Evolutionary conservation across 2,113 vertebrate genomes (phyloP).

Genomic region (Scomber colias): DNA sequence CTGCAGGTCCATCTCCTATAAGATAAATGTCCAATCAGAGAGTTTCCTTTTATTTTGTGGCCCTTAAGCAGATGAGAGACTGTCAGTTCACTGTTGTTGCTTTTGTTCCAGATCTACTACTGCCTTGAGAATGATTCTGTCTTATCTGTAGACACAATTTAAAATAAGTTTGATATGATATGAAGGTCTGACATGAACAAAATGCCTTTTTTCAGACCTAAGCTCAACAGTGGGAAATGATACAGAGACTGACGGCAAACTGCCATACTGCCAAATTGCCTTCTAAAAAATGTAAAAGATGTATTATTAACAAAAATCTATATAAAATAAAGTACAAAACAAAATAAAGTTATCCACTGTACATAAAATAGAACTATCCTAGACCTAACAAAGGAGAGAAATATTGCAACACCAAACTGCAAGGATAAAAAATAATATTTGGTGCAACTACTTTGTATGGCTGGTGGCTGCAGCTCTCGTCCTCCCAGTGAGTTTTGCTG

Average conservation of each 20-base stretch:
- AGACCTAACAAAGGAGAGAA: background rate
- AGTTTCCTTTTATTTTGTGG: slow-evolving; percentile 30
- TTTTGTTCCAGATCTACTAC: slow-evolving; percentile 1
- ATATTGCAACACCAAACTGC: slow-evolving; percentile 18
- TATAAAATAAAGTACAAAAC: background rate
- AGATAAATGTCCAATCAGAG: slow-evolving; percentile 37
- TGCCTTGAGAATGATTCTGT: slow-evolving; percentile 21
- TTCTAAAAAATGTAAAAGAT: background rate
- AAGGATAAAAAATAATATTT: slow-evolving; percentile 11
- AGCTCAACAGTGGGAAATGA: background rate
- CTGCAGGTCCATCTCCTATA: slow-evolving; percentile 9
- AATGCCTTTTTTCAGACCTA: slow-evolving; percentile 1
- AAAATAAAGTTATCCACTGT: background rate
- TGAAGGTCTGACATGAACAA: slow-evolving; percentile 13
- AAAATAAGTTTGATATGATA: slow-evolving; percentile 4
- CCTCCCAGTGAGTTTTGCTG: slow-evolving; percentile 45
- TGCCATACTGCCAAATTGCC: background rate
- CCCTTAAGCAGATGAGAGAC: slow-evolving; percentile 24
- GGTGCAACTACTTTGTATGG: slow-evolving; percentile 39
- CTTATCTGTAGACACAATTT: background rate
- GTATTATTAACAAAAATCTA: background rate
- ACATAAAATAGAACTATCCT: background rate
- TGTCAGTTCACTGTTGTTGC: slow-evolving; percentile 2
- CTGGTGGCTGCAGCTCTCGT: slow-evolving; percentile 49
- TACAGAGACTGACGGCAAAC: background rate